phyloP scores from a whole-genome alignment of 2,113 vertebrate species.

The Pogona vitticeps region DNA sequence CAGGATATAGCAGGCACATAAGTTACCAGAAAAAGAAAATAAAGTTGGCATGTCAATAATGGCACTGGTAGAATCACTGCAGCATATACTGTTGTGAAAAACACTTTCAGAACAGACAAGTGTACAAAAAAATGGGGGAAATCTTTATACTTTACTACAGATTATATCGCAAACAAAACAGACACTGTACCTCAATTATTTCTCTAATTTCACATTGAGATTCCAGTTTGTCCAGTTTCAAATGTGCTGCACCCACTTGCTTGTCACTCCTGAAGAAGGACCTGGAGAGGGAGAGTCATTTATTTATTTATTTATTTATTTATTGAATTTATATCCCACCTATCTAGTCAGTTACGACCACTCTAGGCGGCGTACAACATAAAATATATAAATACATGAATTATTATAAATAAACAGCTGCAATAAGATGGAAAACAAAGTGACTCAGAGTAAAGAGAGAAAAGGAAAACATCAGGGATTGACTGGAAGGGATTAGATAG shows the following conservation, averaged over 20 bases:
- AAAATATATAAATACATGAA: too few relatives aligned
- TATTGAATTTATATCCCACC: too few relatives aligned
- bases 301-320: too few relatives aligned
- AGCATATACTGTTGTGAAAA: background rate
- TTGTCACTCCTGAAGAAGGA: constrained; percentile 96
- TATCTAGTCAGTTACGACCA: too few relatives aligned
- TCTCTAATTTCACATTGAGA: constrained; percentile 92
- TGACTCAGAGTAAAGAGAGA: too few relatives aligned
- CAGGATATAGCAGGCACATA: background rate
- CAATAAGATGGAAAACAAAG: too few relatives aligned
- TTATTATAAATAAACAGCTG: too few relatives aligned
- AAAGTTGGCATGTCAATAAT: background rate
- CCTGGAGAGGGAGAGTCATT: constrained; percentile 67
- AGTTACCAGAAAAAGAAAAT: background rate
- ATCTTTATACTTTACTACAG: background rate
- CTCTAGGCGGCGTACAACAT: too few relatives aligned
- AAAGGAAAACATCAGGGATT: too few relatives aligned
- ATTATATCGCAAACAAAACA: background rate
- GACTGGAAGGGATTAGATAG: too few relatives aligned
- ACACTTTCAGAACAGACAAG: background rate
- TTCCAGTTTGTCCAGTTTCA: constrained; percentile 94
- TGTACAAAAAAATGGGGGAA: background rate
- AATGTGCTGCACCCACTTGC: constrained; percentile 86
- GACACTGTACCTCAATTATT: constrained; percentile 85
- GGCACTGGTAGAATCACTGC: background rate